Evolutionary conservation across 2,797 vertebrate species (phyloP).

Genomic region (Myotis myotis): DNA sequence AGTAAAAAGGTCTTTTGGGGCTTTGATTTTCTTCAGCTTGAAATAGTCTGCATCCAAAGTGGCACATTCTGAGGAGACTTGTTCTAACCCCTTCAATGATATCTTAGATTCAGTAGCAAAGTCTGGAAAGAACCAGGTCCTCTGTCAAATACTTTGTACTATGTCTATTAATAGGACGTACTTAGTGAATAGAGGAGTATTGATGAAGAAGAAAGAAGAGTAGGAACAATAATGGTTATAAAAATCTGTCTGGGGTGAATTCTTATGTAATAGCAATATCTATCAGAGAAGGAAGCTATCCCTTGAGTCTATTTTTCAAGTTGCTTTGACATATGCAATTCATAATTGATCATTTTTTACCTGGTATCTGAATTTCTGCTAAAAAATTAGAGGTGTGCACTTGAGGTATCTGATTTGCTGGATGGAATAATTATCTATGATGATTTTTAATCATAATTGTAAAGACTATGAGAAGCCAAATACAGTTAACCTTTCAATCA

Average conservation of each 20-base stretch:
- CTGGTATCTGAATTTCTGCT: conserved; percentile 43
- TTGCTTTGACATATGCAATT: conserved; percentile 43
- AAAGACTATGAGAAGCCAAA: conserved; percentile 46
- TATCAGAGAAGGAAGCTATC: conserved; percentile 2
- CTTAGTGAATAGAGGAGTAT: not conserved
- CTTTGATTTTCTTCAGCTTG: not conserved
- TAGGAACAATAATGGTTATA: not conserved
- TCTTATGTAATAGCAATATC: not conserved
- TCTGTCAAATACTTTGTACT: not conserved
- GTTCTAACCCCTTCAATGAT: not conserved
- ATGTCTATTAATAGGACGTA: not conserved
- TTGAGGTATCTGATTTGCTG: conserved; percentile 56
- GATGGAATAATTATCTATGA: conserved; percentile 49
- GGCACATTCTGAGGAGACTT: not conserved
- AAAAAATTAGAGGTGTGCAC: not conserved
- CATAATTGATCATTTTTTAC: conserved; percentile 48
- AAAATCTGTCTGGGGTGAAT: not conserved
- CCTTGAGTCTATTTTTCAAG: conserved; percentile 27
- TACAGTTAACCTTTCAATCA: conserved; percentile 63
- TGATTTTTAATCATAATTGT: conserved; percentile 55
- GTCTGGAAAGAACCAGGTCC: not conserved
- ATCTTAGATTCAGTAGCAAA: conserved; percentile 9
- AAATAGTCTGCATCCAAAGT: not conserved
- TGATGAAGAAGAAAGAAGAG: conserved; percentile 13
- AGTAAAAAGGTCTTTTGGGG: not conserved